A percentile compares a stretch with the other conserved stretches of the same genome.
Conservation (phyloP, 2,113 vertebrate genomes). For the Excalfactoria chinensis region DNA sequence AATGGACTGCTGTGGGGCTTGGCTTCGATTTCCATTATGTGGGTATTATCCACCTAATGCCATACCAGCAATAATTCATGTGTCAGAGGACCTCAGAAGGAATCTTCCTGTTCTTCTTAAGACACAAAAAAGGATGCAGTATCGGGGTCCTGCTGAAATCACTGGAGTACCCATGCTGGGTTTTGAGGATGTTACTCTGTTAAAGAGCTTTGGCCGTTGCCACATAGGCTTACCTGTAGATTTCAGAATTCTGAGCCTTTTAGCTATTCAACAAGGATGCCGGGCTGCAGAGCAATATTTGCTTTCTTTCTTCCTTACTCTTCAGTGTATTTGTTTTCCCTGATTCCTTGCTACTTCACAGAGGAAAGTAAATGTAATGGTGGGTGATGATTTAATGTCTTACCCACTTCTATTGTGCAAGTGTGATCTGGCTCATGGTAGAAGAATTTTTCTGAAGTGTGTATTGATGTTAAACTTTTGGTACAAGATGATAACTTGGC, state of each 20-base stretch:
- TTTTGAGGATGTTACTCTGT: background rate
- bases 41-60: background rate
- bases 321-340: background rate
- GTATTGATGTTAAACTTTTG: background rate
- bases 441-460: background rate
- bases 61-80: background rate
- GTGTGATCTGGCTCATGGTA: background rate
- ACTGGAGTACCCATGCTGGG: background rate
- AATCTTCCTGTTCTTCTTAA: background rate
- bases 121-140: background rate
- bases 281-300: background rate
- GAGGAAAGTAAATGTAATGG: background rate
- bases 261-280: background rate
- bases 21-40: background rate
- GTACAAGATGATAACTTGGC: background rate
- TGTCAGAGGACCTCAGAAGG: background rate
- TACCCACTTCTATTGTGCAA: background rate
- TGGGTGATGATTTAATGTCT: background rate
- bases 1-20: background rate
- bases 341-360: background rate
- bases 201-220: background rate
- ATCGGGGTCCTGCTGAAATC: background rate
- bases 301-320: background rate
- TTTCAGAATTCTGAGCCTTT: background rate
- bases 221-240: background rate